Conservation (phyloP, 30 jellyfish, hydroid and myxozoan genomes). For the Aurelia sp. region DNA sequence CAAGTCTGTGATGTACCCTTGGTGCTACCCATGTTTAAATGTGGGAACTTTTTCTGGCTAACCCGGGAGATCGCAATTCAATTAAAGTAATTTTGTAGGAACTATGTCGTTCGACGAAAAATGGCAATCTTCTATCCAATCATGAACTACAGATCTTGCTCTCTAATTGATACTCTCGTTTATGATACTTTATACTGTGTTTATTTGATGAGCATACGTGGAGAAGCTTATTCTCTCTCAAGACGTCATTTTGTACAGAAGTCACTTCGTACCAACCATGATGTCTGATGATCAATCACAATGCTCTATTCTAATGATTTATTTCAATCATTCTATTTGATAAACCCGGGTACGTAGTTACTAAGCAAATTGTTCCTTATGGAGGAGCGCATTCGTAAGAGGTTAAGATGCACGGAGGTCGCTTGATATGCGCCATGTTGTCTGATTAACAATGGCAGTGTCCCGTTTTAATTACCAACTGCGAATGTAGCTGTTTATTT, state of each 20-base stretch:
- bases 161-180: too few relatives aligned
- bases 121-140: conserved; percentile 1
- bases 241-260: background rate
- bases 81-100: background rate
- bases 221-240: background rate
- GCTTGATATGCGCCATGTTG: background rate
- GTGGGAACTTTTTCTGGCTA: too few relatives aligned
- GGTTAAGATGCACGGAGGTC: background rate
- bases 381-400: too few relatives aligned
- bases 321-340: too few relatives aligned
- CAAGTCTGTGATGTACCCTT: too few relatives aligned
- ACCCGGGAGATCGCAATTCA: too few relatives aligned
- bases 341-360: too few relatives aligned
- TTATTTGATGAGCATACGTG: too few relatives aligned
- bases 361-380: too few relatives aligned
- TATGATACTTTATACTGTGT: too few relatives aligned
- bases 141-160: background rate
- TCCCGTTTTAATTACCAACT: conserved; percentile 9
- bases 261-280: background rate
- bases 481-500: conserved; percentile 27
- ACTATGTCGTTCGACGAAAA: background rate
- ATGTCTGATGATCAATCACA: background rate
- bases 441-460: background rate
- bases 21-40: too few relatives aligned
- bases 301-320: background rate